These are phyloP conservation scores for Heliconius nattereri DNA, from an alignment of 1,140 invertebrate genomes.

Conservation along the genomic window DNA sequence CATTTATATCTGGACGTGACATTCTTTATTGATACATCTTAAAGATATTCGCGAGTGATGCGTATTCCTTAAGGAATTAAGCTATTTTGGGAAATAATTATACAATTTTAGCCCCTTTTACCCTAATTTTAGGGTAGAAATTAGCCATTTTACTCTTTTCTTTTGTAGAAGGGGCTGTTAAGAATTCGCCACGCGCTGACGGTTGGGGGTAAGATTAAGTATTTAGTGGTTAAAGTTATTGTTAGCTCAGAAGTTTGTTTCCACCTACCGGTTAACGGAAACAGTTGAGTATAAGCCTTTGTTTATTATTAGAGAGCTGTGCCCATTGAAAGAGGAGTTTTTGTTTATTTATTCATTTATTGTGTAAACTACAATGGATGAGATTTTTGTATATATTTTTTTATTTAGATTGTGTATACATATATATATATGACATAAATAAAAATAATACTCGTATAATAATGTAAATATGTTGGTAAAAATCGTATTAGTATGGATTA, in stretches of 20 bases:
- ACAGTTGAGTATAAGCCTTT: not conserved
- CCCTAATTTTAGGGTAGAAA: not conserved
- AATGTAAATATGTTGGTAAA: no score
- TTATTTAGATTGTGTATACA: no score
- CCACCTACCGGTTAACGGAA: not conserved
- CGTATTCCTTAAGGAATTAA: slow-evolving; percentile 36
- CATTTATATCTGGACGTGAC: slow-evolving; percentile 27
- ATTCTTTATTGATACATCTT: slow-evolving; percentile 32
- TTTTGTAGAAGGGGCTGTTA: slow-evolving; percentile 19
- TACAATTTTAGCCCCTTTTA: not conserved
- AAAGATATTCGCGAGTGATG: slow-evolving; percentile 25
- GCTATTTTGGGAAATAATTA: slow-evolving; percentile 29
- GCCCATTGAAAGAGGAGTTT: not conserved
- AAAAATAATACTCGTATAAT: no score
- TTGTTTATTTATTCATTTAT: not conserved
- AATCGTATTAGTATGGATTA: no score
- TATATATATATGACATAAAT: no score
- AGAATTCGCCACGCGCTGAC: slow-evolving; percentile 44
- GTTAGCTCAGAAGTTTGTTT: not conserved
- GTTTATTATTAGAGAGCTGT: not conserved
- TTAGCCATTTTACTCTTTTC: not conserved
- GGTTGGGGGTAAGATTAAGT: slow-evolving; percentile 37
- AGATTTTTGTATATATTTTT: not conserved
- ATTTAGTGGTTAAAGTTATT: slow-evolving; percentile 14
- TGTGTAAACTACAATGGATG: not conserved